Evolutionary conservation across 1,140 invertebrate species (phyloP).

Genomic region (Lasaia peninsularis): DNA sequence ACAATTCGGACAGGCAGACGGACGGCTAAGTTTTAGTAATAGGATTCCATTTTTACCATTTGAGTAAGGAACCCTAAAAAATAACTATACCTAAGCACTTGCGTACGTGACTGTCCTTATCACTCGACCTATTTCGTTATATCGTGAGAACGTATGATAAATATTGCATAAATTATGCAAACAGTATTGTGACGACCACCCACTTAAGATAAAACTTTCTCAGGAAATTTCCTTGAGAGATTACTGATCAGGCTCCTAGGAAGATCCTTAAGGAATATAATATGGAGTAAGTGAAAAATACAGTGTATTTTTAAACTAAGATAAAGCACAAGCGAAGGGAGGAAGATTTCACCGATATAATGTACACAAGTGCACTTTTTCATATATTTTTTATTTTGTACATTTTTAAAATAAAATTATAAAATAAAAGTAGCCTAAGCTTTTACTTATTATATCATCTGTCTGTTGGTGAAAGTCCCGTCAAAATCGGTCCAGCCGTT

Average conservation of each 20-base stretch:
- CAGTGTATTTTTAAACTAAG: constrained; percentile 6
- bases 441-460: no score
- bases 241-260: not conserved
- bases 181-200: constrained; percentile 10
- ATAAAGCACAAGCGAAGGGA: no score
- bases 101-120: not conserved
- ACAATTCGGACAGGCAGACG: no score
- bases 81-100: not conserved
- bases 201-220: constrained; percentile 5
- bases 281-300: not conserved
- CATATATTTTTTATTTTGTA: no score
- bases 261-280: not conserved
- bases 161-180: constrained; percentile 11
- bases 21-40: no score
- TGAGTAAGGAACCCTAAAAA: not conserved
- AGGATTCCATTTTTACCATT: no score
- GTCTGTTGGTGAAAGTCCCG: no score
- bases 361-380: no score
- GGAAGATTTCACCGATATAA: no score
- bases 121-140: constrained; percentile 9
- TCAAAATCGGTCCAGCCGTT: no score
- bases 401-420: no score
- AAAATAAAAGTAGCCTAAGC: no score
- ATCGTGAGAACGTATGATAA: constrained; percentile 4
- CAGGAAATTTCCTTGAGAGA: constrained; percentile 8